Evolutionary conservation across 1,140 invertebrate genomes (phyloP).

Genomic region (Drosophila saltans): DNA sequence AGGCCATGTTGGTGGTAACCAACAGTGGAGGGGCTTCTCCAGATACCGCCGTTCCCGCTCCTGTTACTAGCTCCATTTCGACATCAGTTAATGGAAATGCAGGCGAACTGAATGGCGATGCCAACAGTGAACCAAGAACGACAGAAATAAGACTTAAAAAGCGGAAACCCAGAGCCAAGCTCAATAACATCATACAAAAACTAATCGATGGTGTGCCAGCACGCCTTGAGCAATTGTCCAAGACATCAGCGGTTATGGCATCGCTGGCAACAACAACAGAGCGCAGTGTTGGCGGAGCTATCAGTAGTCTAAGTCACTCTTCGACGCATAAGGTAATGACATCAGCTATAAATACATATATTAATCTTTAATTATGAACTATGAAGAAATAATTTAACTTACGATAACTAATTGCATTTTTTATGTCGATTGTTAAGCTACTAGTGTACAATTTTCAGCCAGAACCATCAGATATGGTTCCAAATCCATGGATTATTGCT

Average conservation of each 20-base stretch:
- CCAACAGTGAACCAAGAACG: conserved; percentile 32
- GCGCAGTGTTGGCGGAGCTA: conserved; percentile 58
- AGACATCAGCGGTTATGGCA: conserved; percentile 40
- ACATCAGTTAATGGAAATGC: conserved; percentile 33
- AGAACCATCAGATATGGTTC: no score
- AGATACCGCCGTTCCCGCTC: not conserved
- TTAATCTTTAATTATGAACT: no score
- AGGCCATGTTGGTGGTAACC: conserved; percentile 31
- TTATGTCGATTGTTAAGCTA: no score
- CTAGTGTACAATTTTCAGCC: no score
- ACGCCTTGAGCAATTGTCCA: conserved; percentile 72
- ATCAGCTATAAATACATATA: no score
- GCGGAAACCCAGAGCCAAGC: conserved; percentile 69
- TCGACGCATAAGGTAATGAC: conserved; percentile 65
- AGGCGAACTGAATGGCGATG: conserved; percentile 55
- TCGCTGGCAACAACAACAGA: conserved; percentile 31
- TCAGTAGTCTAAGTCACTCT: conserved; percentile 63
- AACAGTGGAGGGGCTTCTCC: conserved; percentile 11
- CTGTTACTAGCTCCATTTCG: not conserved
- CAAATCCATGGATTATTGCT: no score
- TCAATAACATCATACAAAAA: conserved; percentile 79
- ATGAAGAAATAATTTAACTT: not conserved
- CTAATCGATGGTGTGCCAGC: conserved; percentile 74
- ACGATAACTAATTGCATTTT: no score
- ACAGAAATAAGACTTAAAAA: conserved; percentile 68